phyloP scores from a whole-genome alignment of 2,888 invertebrate genomes.

The Ptychoptera albimana region DNA sequence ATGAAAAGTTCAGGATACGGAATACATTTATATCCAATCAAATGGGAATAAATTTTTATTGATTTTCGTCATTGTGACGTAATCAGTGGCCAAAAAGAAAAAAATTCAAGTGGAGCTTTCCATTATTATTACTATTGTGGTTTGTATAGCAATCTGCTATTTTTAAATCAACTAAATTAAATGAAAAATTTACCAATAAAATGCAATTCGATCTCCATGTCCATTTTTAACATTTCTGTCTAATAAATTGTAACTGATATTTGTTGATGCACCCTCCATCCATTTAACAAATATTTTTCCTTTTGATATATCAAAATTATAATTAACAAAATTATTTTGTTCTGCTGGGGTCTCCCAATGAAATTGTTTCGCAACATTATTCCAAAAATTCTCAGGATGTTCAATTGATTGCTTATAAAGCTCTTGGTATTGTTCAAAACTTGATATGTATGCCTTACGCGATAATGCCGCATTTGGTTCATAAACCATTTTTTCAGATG shows the following conservation, averaged over 20 bases:
- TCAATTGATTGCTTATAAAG: constrained; percentile 78
- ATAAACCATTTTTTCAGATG: constrained; percentile 40
- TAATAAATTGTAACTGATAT: constrained; percentile 88
- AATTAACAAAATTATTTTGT: constrained; percentile 63
- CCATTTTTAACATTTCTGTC: constrained; percentile 85
- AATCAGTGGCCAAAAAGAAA: too few species aligned
- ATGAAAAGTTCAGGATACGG: too few species aligned
- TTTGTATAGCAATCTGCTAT: too few species aligned
- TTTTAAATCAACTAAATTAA: too few species aligned
- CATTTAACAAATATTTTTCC: constrained; percentile 86
- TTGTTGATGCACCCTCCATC: constrained; percentile 90
- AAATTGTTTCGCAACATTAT: constrained; percentile 80
- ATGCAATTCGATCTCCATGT: constrained; percentile 79
- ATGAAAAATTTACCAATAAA: constrained; percentile 67
- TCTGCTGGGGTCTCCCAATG: constrained; percentile 75
- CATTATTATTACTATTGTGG: too few species aligned
- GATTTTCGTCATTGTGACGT: too few species aligned
- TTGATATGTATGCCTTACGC: constrained; percentile 46
- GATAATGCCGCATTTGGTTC: constrained; percentile 39
- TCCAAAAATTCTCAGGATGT: constrained; percentile 86
- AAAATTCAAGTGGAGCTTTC: too few species aligned
- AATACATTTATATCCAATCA: too few species aligned
- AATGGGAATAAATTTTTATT: too few species aligned
- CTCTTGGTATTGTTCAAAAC: constrained; percentile 59
- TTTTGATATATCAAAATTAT: constrained; percentile 79